phyloP scores from a whole-genome alignment of 2,797 vertebrate species.

The Falco columbarius region DNA sequence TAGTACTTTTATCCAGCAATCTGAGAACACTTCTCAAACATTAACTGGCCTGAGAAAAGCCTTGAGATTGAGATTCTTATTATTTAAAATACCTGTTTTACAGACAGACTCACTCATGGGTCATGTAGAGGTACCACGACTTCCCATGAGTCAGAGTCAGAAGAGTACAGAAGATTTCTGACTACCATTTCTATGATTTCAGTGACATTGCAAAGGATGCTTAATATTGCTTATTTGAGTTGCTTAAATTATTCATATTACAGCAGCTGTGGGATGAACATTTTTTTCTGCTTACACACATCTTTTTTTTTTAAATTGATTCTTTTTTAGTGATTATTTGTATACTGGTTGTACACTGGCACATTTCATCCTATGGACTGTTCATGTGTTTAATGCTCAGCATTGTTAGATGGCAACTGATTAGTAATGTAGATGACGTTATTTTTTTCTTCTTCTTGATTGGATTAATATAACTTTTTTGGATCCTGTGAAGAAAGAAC shows the following conservation, averaged over 20 bases:
- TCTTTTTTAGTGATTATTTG: not conserved
- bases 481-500: not conserved
- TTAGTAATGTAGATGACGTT: not conserved
- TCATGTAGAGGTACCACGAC: not conserved
- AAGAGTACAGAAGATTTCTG: not conserved
- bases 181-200: not conserved
- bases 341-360: not conserved
- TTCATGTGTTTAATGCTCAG: not conserved
- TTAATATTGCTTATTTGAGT: not conserved
- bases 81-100: constrained; percentile 44
- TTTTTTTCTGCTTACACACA: not conserved
- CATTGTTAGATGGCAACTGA: not conserved
- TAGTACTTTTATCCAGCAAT: constrained; percentile 13
- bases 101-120: not conserved
- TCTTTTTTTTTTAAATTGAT: not conserved
- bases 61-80: not conserved
- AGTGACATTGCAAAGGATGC: not conserved
- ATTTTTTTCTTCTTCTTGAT: not conserved
- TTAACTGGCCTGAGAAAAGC: constrained; percentile 1
- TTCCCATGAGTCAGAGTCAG: not conserved
- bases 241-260: not conserved
- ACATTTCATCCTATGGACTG: not conserved
- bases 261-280: not conserved
- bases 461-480: not conserved
- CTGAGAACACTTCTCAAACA: constrained; percentile 43